Base-by-base conservation (phyloP, 2,113 vertebrate genomes). In the Gavialis gangeticus region DNA sequence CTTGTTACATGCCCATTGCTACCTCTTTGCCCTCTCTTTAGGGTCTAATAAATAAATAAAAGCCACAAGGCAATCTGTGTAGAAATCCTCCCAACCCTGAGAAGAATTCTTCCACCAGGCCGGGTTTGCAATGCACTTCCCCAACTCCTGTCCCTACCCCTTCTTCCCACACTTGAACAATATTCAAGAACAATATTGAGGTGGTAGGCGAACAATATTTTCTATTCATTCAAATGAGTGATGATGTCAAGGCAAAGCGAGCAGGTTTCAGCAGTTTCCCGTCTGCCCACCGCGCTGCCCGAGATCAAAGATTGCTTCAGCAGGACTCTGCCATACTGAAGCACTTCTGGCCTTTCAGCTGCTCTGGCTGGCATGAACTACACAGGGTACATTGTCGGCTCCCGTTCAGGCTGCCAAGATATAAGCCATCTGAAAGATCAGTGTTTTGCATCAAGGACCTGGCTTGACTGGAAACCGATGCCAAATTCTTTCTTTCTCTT, bases 131-230 rank as follows among this genome's bases (percentile, higher is more conserved):
- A 14, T 60, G 30, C 25, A 11, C 57, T 37, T 78, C 37, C 15
- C 57, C 34, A 12, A 2, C 54, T 46, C 25, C 12, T 2, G 4
- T 19, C 1, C 0, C 3, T 79, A 75, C 3, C 15, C 18, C 5
- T 16, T 37, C 15, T 46, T 46, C 46, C 46, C 46, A 46, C 46
- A 46, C 56, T 76, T 63, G 11, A 76, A 54, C 37, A 13, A 16
- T n/a, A 54, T 76, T 83, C 66, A 12, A 83, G 57, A 87, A 16
- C 75, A 62, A 22, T 22, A 67, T 2, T 10, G 78, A 58, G 69
- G 15, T 12, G 57, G 56, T 10, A n/a, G 5, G 5, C 4, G 60
- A 82, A 63, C 5, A 75, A 5, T 21, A 34, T 82, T 79, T 79
- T 37, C 71, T 75, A 27, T 89, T 89, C 66, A 62, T 60, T 10